These are phyloP conservation scores for Neelides sp. DNA, from an alignment of 1,140 invertebrate species.

Conservation along the genomic window DNA sequence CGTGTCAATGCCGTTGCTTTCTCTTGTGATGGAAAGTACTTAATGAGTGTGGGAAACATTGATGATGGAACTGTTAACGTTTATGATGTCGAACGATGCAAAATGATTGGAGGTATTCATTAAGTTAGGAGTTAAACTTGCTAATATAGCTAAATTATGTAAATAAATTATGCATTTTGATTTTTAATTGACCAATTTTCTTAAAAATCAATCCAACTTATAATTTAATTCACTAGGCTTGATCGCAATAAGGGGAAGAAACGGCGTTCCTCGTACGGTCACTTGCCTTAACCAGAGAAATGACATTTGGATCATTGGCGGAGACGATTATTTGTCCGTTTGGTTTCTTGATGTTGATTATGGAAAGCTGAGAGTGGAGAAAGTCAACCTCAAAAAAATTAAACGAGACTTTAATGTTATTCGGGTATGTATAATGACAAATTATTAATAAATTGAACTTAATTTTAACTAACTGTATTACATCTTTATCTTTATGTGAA, in stretches of 20 bases:
- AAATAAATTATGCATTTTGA: constrained; percentile 4
- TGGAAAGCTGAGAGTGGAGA: constrained; percentile 52
- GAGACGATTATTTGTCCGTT: constrained; percentile 54
- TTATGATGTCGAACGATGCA: constrained; percentile 51
- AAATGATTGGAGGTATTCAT: constrained; percentile 47
- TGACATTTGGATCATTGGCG: constrained; percentile 45
- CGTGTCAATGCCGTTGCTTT: constrained; percentile 70
- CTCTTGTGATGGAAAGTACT: constrained; percentile 60
- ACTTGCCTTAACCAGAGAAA: constrained; percentile 44
- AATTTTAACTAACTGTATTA: background rate
- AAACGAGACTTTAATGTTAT: constrained; percentile 35
- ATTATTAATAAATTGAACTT: constrained; percentile 43
- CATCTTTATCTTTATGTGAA: background rate
- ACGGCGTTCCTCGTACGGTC: constrained; percentile 45
- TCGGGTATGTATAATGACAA: constrained; percentile 41
- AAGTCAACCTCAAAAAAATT: constrained; percentile 45
- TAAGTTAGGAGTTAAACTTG: background rate
- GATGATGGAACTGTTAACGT: constrained; percentile 68
- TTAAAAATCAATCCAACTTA: constrained; percentile 14
- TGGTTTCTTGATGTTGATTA: constrained; percentile 62
- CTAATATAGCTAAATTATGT: background rate
- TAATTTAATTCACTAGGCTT: constrained; percentile 41
- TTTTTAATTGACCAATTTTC: constrained; percentile 12
- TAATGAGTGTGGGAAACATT: constrained; percentile 71
- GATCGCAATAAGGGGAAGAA: constrained; percentile 51